Conservation (phyloP, 2,113 vertebrate species). For the Callocephalon fimbriatum region DNA sequence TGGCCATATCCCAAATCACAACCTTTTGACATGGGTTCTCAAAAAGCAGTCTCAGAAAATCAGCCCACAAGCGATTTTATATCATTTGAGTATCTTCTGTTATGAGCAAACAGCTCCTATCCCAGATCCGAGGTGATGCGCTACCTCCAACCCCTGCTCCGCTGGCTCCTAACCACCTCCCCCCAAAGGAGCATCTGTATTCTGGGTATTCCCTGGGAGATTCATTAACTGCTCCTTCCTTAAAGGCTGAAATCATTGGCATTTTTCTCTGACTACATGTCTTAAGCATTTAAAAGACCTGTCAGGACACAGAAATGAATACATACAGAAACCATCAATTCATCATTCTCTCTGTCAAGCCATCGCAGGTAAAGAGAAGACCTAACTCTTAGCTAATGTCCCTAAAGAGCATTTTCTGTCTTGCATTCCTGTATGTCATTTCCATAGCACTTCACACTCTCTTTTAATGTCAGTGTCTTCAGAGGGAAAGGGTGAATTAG, state of each 20-base stretch:
- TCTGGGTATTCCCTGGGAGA: neutral
- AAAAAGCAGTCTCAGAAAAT: neutral
- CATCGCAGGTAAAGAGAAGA: neutral
- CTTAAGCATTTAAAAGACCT: neutral
- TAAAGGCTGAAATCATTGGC: neutral
- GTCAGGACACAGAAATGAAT: neutral
- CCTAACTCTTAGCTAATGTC: neutral
- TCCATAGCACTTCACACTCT: neutral
- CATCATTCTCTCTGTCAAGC: neutral
- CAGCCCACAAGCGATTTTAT: neutral
- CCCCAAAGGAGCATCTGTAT: neutral
- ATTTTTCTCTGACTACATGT: constrained; percentile 11
- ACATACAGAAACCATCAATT: neutral
- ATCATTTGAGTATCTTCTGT: neutral
- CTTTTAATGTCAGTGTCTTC: neutral
- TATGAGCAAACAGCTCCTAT: neutral
- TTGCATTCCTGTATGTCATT: neutral
- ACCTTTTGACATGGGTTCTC: neutral
- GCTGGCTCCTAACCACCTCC: neutral
- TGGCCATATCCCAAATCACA: neutral
- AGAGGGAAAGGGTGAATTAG: neutral
- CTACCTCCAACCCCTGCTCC: neutral
- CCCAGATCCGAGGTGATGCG: neutral
- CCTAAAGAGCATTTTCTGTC: neutral
- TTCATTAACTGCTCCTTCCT: constrained; percentile 22